A percentile compares a stretch with the other conserved stretches of the same genome.
These are phyloP conservation scores for Protosalanx chinensis DNA, from an alignment of 2,797 vertebrate genomes.

Conservation along the genomic window DNA sequence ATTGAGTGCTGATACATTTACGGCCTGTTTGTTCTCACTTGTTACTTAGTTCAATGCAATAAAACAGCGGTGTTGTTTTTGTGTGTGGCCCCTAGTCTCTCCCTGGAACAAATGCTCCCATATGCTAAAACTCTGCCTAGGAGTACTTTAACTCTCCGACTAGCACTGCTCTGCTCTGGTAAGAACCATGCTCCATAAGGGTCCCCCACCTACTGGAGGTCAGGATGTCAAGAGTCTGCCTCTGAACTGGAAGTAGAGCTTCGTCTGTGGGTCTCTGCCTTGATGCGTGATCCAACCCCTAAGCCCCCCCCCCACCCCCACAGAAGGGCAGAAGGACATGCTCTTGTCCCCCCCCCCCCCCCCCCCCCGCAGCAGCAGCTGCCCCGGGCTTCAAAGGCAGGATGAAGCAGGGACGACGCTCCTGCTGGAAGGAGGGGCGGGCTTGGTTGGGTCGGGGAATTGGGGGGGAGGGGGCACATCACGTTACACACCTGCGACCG, in stretches of 20 bases:
- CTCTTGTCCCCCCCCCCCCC: neutral
- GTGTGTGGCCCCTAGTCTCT: neutral
- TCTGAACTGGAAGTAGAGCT: neutral
- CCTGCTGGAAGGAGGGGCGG: neutral
- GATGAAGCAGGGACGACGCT: neutral
- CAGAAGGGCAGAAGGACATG: neutral
- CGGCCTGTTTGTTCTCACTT: constrained; percentile 1
- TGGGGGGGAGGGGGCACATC: too few relatives aligned
- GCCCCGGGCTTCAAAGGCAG: neutral
- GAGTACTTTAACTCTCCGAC: too few relatives aligned
- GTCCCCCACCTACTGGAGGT: neutral
- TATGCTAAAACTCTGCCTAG: neutral
- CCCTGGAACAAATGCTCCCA: neutral
- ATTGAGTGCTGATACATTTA: neutral
- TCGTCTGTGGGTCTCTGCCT: neutral
- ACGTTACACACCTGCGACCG: constrained; percentile 39
- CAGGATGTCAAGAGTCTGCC: neutral
- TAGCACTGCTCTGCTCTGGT: too few relatives aligned
- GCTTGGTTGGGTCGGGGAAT: too few relatives aligned
- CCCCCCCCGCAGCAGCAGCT: neutral
- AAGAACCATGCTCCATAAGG: neutral
- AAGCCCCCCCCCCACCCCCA: too few relatives aligned
- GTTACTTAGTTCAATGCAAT: neutral
- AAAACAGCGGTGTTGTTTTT: neutral
- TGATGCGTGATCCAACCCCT: neutral